Evolutionary conservation across 2,888 invertebrate species (phyloP).

Genomic region (Clepsis dumicolana): DNA sequence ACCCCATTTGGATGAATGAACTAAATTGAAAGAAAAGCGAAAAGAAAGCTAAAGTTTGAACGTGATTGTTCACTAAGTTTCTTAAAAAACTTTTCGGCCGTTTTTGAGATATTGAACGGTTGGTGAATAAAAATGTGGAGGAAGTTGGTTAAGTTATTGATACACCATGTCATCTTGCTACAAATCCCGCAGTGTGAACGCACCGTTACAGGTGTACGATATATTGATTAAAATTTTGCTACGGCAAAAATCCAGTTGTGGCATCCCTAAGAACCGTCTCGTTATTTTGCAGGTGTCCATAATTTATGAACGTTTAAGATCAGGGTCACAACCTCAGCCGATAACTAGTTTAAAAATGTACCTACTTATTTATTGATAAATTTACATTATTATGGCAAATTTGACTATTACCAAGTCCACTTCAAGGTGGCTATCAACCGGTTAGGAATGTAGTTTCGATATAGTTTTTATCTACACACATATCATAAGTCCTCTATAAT

Average conservation of each 20-base stretch:
- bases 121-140: no score
- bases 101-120: no score
- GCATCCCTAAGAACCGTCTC: background rate
- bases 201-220: background rate
- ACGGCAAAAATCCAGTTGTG: conserved; percentile 1
- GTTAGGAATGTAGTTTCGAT: conserved; percentile 12
- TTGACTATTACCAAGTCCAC: conserved; percentile 1
- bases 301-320: conserved; percentile 20
- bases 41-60: no score
- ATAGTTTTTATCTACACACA: no score
- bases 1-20: no score
- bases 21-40: no score
- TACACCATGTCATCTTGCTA: no score
- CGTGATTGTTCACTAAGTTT: no score
- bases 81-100: no score
- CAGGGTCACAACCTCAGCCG: background rate
- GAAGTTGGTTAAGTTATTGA: no score
- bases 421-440: background rate
- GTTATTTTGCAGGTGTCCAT: conserved; percentile 33
- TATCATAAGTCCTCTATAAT: no score
- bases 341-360: background rate
- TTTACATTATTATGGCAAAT: background rate
- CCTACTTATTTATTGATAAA: background rate
- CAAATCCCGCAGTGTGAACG: background rate
- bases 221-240: background rate